Conservation (phyloP, 2,888 invertebrate species). For the Amiota minor region DNA sequence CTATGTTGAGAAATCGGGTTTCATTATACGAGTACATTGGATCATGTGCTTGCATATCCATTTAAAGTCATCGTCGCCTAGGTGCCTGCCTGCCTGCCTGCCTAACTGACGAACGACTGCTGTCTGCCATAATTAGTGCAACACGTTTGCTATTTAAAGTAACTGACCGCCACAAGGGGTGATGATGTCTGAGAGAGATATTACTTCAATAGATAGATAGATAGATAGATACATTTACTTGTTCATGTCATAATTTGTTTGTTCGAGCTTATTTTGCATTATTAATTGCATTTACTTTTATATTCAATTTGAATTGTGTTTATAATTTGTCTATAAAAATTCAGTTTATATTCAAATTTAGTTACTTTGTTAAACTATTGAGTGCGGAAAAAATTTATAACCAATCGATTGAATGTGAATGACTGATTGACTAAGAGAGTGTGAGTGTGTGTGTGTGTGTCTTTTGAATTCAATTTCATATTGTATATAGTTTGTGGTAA, state of each 20-base stretch:
- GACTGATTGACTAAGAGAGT: constrained; percentile 4
- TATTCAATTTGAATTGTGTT: too few relatives aligned
- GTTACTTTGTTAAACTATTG: background rate
- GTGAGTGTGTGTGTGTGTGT: constrained; percentile 34
- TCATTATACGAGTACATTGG: background rate
- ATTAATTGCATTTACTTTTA: constrained; percentile 4
- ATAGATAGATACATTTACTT: background rate
- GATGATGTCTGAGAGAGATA: too few relatives aligned
- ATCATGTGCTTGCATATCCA: background rate
- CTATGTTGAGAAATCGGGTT: background rate
- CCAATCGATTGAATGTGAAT: constrained; percentile 19
- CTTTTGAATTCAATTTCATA: too few relatives aligned
- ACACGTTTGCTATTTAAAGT: background rate
- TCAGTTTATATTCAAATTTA: too few relatives aligned
- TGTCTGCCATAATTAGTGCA: constrained; percentile 15
- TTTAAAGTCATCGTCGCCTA: background rate
- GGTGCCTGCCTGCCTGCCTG: background rate
- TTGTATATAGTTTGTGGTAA: constrained; percentile 16
- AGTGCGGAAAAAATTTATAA: constrained; percentile 20
- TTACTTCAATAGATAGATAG: background rate
- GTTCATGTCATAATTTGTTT: background rate
- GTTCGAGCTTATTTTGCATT: background rate
- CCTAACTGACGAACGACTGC: background rate
- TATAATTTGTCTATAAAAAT: too few relatives aligned
- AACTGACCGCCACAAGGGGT: too few relatives aligned